These are phyloP conservation scores for Danio jaintianensis DNA, from an alignment of 2,797 vertebrate genomes.

Conservation along the genomic window DNA sequence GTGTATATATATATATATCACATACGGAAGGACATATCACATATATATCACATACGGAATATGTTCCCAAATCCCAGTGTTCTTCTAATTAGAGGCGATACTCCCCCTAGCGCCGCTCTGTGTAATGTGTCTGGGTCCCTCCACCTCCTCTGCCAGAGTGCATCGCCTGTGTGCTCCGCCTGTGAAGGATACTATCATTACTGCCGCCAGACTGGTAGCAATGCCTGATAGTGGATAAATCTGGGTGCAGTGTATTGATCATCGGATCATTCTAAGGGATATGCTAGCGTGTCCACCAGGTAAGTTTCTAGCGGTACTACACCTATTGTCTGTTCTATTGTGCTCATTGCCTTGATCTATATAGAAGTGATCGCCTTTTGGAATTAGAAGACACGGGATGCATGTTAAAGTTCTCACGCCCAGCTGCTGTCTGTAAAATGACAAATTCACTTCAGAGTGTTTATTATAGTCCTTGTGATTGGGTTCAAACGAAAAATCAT, in stretches of 20 bases:
- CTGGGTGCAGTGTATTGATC: neutral
- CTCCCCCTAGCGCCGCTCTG: constrained; percentile 49
- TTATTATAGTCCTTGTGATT: neutral
- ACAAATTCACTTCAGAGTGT: neutral
- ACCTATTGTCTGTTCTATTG: constrained; percentile 34
- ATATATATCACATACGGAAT: no score
- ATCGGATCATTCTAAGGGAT: neutral
- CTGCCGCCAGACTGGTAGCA: constrained; percentile 15
- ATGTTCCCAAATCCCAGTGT: no score
- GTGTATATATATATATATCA: no score
- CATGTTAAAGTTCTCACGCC: constrained; percentile 32
- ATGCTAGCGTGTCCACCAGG: constrained; percentile 37
- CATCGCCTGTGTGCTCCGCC: constrained; percentile 36
- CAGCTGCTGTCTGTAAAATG: neutral
- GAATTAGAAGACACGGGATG: constrained; percentile 6
- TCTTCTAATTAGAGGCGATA: constrained; percentile 1
- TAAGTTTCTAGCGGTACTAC: constrained; percentile 20
- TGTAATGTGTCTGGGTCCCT: constrained; percentile 33
- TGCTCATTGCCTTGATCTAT: constrained; percentile 26
- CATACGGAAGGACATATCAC: no score
- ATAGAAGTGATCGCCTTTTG: constrained; percentile 31
- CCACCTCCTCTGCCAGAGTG: constrained; percentile 33
- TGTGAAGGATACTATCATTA: constrained; percentile 46
- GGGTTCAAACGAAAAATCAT: neutral
- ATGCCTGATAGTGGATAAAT: constrained; percentile 25